Evolutionary conservation across 2,113 vertebrate genomes (phyloP).

Genomic region (Myotis davidii): DNA sequence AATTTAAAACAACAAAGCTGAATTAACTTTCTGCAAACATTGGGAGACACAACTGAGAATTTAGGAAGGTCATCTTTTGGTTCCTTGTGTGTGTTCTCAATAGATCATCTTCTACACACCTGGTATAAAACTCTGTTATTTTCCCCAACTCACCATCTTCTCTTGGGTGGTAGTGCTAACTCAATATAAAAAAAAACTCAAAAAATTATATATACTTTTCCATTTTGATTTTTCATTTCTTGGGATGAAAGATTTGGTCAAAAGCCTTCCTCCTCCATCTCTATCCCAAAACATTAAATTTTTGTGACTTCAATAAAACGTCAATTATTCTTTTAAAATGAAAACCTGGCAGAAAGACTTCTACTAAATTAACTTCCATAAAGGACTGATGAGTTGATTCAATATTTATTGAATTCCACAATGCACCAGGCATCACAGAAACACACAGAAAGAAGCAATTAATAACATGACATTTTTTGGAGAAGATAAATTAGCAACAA

Average conservation of each 20-base stretch:
- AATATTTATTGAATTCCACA: slow-evolving; percentile 66
- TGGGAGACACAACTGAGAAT: no score
- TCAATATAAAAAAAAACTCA: not conserved
- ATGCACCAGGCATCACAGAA: slow-evolving; percentile 8
- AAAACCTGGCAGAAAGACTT: slow-evolving; percentile 45
- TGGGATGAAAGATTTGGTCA: slow-evolving; percentile 12
- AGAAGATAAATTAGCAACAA: slow-evolving; percentile 45
- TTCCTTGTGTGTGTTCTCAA: not conserved
- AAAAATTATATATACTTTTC: not conserved
- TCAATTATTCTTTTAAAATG: slow-evolving; percentile 45
- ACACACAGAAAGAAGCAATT: slow-evolving; percentile 52
- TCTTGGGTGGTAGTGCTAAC: not conserved
- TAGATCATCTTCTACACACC: not conserved
- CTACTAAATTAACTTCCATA: slow-evolving; percentile 62
- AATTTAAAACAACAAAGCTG: no score
- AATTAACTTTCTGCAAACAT: no score
- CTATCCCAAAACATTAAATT: not conserved
- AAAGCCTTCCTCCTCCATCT: not conserved
- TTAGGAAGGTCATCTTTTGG: no score
- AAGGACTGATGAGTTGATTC: slow-evolving; percentile 51
- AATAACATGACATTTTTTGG: slow-evolving; percentile 53
- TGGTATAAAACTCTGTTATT: not conserved
- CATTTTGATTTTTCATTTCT: slow-evolving; percentile 27
- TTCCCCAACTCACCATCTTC: not conserved
- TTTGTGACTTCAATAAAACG: slow-evolving; percentile 29